A percentile compares a stretch with the other conserved stretches of the same genome.
Evolutionary conservation across 2,113 vertebrate species (phyloP).

Genomic region (Peromyscus polionotus): DNA sequence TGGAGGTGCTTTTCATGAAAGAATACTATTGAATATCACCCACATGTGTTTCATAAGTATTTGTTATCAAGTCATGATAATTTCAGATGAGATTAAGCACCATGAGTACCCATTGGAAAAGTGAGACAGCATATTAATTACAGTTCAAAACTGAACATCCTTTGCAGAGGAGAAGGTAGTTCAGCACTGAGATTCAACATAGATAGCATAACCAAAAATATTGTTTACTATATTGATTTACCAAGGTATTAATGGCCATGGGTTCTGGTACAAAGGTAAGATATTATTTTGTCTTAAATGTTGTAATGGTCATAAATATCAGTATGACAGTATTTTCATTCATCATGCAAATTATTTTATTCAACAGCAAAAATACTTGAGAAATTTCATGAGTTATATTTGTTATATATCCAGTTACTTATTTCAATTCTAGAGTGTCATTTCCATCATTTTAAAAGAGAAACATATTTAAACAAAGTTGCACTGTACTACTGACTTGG

Average conservation of each 20-base stretch:
- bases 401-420: neutral
- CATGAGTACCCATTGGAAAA: conserved; percentile 20
- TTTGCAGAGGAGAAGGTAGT: neutral
- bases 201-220: neutral
- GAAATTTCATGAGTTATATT: conserved; percentile 34
- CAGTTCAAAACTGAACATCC: neutral
- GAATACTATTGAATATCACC: conserved; percentile 10
- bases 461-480: conserved; percentile 39
- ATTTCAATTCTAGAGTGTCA: neutral
- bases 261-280: neutral
- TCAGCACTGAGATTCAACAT: conserved; percentile 14
- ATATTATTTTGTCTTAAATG: conserved; percentile 33
- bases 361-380: neutral
- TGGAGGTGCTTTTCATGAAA: conserved; percentile 51
- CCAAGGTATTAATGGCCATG: conserved; percentile 9
- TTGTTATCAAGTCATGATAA: conserved; percentile 53
- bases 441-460: neutral
- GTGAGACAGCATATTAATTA: conserved; percentile 29
- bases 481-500: neutral
- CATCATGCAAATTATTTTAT: neutral
- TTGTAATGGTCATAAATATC: neutral
- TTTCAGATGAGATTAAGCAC: conserved; percentile 24
- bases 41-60: conserved; percentile 44
- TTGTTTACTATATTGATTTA: conserved; percentile 20
- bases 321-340: conserved; percentile 1